Evolutionary conservation across 2,797 vertebrate genomes (phyloP).

Genomic region (Discoglossus pictus): DNA sequence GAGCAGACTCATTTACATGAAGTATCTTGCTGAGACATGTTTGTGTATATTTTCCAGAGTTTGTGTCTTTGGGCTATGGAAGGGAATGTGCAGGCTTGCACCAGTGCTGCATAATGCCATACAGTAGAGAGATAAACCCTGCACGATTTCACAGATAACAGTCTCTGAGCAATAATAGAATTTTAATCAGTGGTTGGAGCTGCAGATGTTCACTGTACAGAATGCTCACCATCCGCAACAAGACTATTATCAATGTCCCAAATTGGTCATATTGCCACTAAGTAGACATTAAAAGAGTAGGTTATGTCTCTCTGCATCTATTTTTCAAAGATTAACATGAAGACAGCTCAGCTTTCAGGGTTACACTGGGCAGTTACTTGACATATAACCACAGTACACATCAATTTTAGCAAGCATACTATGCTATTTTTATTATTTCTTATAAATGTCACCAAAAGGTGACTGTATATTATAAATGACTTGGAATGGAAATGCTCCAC

Average conservation of each 20-base stretch:
- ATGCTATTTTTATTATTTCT: too few species aligned
- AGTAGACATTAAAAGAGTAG: slow-evolving; percentile 23
- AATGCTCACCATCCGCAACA: slow-evolving; percentile 5
- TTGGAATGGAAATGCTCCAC: too few species aligned
- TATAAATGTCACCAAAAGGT: too few species aligned
- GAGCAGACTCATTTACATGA: too few species aligned
- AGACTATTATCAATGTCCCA: slow-evolving; percentile 27
- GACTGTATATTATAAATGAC: too few species aligned
- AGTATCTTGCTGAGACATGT: too few species aligned
- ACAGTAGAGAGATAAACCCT: not conserved
- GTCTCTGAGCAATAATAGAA: slow-evolving; percentile 22
- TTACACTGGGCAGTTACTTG: not conserved
- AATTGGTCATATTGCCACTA: slow-evolving; percentile 21
- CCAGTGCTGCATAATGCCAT: slow-evolving; percentile 1
- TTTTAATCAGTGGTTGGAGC: slow-evolving; percentile 25
- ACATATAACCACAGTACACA: slow-evolving; percentile 10
- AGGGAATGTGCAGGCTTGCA: slow-evolving; percentile 14
- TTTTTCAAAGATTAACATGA: slow-evolving; percentile 20
- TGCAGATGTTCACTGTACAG: slow-evolving; percentile 33
- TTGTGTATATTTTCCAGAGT: not conserved
- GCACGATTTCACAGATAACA: not conserved
- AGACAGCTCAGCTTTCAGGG: slow-evolving; percentile 10
- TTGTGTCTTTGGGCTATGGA: slow-evolving; percentile 13
- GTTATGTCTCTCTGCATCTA: slow-evolving; percentile 20
- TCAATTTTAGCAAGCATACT: slow-evolving; percentile 2